Conservation (phyloP, 2,888 invertebrate species). For the Homarus gammarus region DNA sequence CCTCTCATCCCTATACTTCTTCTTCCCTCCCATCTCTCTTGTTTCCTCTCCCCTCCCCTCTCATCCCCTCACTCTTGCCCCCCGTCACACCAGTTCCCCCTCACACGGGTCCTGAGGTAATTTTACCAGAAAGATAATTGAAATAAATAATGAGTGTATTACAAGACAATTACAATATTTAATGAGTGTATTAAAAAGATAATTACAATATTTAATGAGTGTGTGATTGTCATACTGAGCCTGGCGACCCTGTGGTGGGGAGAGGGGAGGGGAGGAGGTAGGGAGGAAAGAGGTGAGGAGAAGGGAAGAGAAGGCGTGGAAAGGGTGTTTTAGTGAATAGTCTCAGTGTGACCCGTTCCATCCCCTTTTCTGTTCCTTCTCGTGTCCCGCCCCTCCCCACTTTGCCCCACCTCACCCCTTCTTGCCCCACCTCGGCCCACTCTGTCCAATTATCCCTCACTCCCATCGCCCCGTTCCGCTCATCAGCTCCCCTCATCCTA, state of each 20-base stretch:
- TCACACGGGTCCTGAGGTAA: too few species aligned
- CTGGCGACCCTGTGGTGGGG: background rate
- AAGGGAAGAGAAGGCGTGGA: background rate
- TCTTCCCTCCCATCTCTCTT: too few species aligned
- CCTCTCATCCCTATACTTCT: too few species aligned
- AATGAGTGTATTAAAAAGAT: background rate
- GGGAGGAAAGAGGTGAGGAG: background rate
- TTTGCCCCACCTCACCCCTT: background rate
- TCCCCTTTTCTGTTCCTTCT: too few species aligned
- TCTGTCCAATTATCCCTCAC: background rate
- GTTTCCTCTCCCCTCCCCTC: too few species aligned
- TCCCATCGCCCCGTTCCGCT: background rate
- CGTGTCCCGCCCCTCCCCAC: background rate
- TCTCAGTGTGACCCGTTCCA: too few species aligned
- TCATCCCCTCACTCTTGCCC: too few species aligned
- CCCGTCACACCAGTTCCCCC: too few species aligned
- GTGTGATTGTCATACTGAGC: background rate
- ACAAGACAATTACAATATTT: background rate
- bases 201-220: constrained; percentile 13
- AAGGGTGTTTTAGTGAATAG: too few species aligned
- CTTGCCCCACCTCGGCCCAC: background rate
- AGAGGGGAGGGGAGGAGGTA: background rate
- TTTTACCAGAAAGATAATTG: constrained; percentile 4
- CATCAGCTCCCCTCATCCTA: background rate
- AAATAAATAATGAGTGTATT: constrained; percentile 6